phyloP scores from a whole-genome alignment of 2,113 vertebrate genomes.

The Tiliqua scincoides region DNA sequence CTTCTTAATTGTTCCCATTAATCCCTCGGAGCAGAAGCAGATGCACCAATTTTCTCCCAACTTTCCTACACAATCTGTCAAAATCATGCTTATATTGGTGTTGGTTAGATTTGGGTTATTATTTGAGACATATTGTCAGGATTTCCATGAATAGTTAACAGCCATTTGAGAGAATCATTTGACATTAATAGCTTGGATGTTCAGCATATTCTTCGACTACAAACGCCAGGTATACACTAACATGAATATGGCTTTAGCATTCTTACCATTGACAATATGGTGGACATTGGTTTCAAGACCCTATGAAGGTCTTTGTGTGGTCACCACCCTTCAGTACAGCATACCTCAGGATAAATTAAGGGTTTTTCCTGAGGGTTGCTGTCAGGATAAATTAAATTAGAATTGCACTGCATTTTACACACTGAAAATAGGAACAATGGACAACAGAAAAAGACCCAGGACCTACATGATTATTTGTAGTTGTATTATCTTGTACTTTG shows the following conservation, averaged over 20 bases:
- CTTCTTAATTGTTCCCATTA: conserved; percentile 64
- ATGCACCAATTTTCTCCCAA: not conserved
- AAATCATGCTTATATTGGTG: conserved; percentile 28
- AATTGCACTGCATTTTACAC: not conserved
- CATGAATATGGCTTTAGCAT: not conserved
- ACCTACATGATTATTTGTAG: not conserved
- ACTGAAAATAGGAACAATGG: not conserved
- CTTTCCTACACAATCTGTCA: conserved; percentile 58
- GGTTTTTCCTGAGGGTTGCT: no score
- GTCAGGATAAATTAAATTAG: not conserved
- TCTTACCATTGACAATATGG: not conserved
- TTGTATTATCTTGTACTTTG: not conserved
- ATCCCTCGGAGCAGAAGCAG: conserved; percentile 52
- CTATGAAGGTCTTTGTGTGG: not conserved
- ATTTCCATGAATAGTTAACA: conserved; percentile 50
- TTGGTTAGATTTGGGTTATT: conserved; percentile 39
- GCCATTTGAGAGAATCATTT: conserved; percentile 28
- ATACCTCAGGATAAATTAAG: no score
- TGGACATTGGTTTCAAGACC: not conserved
- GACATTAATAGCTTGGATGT: not conserved
- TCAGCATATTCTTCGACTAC: conserved; percentile 25
- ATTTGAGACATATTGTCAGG: conserved; percentile 47
- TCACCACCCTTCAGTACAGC: not conserved
- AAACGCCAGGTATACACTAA: not conserved
- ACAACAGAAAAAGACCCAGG: not conserved